phyloP scores from a whole-genome alignment of 2,797 vertebrate species.

The Gobio occitaniae region DNA sequence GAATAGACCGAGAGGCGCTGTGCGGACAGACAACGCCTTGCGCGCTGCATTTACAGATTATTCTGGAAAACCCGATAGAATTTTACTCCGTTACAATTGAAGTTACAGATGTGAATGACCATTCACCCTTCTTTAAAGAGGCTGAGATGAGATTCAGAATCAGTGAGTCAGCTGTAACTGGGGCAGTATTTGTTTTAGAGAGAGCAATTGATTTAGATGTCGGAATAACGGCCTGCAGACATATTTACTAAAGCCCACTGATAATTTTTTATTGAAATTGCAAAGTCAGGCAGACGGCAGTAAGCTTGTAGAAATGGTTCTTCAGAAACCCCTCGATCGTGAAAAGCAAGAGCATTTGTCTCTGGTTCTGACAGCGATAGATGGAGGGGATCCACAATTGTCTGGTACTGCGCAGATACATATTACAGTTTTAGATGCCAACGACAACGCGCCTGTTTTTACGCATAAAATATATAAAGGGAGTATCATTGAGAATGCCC shows the following conservation, averaged over 20 bases:
- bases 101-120: conserved; percentile 50
- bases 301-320: conserved; percentile 50
- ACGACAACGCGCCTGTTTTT: conserved; percentile 60
- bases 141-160: conserved; percentile 45
- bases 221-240: conserved; percentile 43
- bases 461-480: conserved; percentile 34
- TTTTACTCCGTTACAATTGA: conserved; percentile 33
- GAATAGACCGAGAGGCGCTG: conserved; percentile 73
- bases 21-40: conserved; percentile 67
- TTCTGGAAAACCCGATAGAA: conserved; percentile 59
- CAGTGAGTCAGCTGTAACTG: conserved; percentile 36
- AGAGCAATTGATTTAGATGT: conserved; percentile 53
- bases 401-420: conserved; percentile 47
- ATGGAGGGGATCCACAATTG: conserved; percentile 51
- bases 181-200: conserved; percentile 52
- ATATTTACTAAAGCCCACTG: conserved; percentile 36
- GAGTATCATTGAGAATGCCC: conserved; percentile 30
- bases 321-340: conserved; percentile 50
- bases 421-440: conserved; percentile 24
- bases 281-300: conserved; percentile 17
- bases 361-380: conserved; percentile 47
- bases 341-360: conserved; percentile 45
- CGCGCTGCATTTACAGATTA: conserved; percentile 68
- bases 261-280: conserved; percentile 49
- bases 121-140: conserved; percentile 35